Conservation (phyloP, 2,113 vertebrate species). For the Barbus barbus region DNA sequence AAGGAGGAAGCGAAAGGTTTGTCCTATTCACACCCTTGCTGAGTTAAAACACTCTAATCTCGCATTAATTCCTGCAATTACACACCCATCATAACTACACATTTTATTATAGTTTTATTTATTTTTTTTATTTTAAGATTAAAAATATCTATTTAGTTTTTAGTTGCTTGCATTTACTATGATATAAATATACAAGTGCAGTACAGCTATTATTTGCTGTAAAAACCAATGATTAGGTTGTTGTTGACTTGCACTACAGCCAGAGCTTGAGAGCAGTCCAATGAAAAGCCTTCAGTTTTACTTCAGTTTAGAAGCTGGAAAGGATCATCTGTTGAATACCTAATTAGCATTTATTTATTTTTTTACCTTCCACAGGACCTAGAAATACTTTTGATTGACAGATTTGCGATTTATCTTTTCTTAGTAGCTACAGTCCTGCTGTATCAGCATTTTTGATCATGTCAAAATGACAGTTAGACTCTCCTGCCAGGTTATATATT, state of each 20-base stretch:
- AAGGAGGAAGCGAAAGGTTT: slow-evolving; percentile 4
- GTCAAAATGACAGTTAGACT: no score
- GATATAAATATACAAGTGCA: not conserved
- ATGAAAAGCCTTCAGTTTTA: not conserved
- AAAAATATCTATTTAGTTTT: no score
- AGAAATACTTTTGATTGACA: not conserved
- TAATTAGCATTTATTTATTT: not conserved
- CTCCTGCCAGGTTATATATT: no score
- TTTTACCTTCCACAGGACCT: not conserved
- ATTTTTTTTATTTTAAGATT: not conserved
- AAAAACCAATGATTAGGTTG: not conserved
- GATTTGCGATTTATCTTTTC: not conserved
- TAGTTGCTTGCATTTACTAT: no score
- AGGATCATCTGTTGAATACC: not conserved
- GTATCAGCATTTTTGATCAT: not conserved
- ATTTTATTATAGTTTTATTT: no score
- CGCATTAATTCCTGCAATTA: slow-evolving; percentile 46
- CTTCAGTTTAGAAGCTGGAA: not conserved
- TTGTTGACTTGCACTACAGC: no score
- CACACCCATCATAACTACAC: slow-evolving; percentile 35
- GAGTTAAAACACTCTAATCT: slow-evolving; percentile 39
- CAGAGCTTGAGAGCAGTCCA: not conserved
- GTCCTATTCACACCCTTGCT: slow-evolving; percentile 27
- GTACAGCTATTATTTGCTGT: not conserved
- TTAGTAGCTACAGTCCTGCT: not conserved